Evolutionary conservation across 2,113 vertebrate genomes (phyloP).

Genomic region (Mus spicilegus): DNA sequence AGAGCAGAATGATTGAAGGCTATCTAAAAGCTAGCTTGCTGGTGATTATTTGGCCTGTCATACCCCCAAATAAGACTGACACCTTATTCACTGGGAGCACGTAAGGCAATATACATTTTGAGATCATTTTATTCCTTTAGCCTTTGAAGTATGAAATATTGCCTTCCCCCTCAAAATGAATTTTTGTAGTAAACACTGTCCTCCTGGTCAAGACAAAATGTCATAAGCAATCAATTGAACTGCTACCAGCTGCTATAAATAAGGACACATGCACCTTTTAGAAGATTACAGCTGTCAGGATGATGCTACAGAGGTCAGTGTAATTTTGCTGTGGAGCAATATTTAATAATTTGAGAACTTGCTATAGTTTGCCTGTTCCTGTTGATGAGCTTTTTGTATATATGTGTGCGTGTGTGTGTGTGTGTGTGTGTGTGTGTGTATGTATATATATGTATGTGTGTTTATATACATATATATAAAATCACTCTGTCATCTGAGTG

Average conservation of each 20-base stretch:
- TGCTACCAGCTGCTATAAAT: constrained; percentile 85
- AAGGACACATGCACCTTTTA: constrained; percentile 73
- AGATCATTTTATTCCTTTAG: constrained; percentile 76
- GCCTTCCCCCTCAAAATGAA: constrained; percentile 71
- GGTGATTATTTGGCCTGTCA: constrained; percentile 58
- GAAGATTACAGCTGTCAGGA: constrained; percentile 80
- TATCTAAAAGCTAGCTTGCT: neutral
- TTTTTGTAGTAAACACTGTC: constrained; percentile 68
- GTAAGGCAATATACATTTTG: constrained; percentile 68
- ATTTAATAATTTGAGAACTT: constrained; percentile 79
- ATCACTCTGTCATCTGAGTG: constrained; percentile 57
- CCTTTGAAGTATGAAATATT: constrained; percentile 80
- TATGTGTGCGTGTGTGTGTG: no score
- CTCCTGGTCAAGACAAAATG: constrained; percentile 84
- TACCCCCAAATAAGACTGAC: constrained; percentile 57
- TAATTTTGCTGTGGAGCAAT: constrained; percentile 80
- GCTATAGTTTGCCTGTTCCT: constrained; percentile 61
- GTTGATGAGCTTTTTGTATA: constrained; percentile 49
- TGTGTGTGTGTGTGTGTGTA: no score
- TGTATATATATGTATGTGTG: no score
- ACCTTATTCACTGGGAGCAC: constrained; percentile 62
- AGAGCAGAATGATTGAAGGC: constrained; percentile 33
- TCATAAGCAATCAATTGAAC: constrained; percentile 83
- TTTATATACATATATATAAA: neutral
- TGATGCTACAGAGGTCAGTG: constrained; percentile 79